These are phyloP conservation scores for Stenopsyche tienmushanensis DNA, from an alignment of 1,140 invertebrate species.

Conservation along the genomic window DNA sequence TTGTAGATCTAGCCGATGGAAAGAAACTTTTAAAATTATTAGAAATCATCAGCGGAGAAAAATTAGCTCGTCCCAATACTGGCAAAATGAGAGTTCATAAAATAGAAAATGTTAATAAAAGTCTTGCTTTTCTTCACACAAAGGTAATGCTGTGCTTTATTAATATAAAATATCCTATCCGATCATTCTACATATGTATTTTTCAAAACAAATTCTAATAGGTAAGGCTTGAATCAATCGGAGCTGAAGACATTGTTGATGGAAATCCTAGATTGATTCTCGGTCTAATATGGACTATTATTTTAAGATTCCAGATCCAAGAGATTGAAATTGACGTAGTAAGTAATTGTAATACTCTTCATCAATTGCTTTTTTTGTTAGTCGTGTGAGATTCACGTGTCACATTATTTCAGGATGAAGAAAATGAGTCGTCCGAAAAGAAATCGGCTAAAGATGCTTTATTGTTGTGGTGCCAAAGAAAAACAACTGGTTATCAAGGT, in stretches of 20 bases:
- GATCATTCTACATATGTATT: neutral
- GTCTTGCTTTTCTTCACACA: slow-evolving; percentile 94
- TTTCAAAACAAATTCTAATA: slow-evolving; percentile 48
- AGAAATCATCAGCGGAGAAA: slow-evolving; percentile 98
- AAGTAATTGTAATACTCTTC: no score
- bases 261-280: slow-evolving; percentile 94
- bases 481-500: slow-evolving; percentile 88
- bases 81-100: slow-evolving; percentile 98
- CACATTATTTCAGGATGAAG: slow-evolving; percentile 79
- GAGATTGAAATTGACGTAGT: slow-evolving; percentile 98
- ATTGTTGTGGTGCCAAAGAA: slow-evolving; percentile 97
- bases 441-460: slow-evolving; percentile 98
- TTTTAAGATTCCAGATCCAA: slow-evolving; percentile 95
- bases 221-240: slow-evolving; percentile 96
- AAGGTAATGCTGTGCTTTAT: slow-evolving; percentile 69
- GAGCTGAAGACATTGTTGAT: slow-evolving; percentile 98
- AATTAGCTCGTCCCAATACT: slow-evolving; percentile 94
- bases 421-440: slow-evolving; percentile 96
- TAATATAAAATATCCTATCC: neutral
- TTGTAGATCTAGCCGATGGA: slow-evolving; percentile 94
- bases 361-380: no score
- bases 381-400: neutral
- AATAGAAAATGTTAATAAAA: slow-evolving; percentile 99
- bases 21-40: slow-evolving; percentile 93
- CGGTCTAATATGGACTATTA: slow-evolving; percentile 98